Conservation (phyloP, 2,113 vertebrate genomes). For the Mormoops blainvillei region DNA sequence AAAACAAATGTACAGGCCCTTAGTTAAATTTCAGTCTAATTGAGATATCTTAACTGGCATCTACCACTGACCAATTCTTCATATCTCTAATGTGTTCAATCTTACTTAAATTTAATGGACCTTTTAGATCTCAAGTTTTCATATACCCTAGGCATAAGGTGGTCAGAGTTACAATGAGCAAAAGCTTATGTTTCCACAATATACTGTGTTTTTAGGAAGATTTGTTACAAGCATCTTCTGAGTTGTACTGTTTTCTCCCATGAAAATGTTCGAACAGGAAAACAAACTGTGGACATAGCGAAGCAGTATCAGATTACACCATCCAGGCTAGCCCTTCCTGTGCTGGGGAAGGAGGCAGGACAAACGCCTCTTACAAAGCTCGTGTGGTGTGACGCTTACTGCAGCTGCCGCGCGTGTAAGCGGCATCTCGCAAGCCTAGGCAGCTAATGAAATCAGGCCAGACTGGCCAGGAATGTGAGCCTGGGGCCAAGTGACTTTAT, state of each 20-base stretch:
- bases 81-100: slow-evolving; percentile 12
- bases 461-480: background rate
- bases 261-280: slow-evolving; percentile 70
- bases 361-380: background rate
- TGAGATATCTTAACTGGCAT: background rate
- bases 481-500: background rate
- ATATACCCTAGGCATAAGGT: slow-evolving; percentile 22
- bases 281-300: slow-evolving; percentile 73
- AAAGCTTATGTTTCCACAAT: slow-evolving; percentile 33
- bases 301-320: slow-evolving; percentile 52
- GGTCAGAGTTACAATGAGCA: slow-evolving; percentile 35
- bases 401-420: background rate
- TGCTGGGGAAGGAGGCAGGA: slow-evolving; percentile 42
- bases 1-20: background rate
- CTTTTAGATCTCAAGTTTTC: slow-evolving; percentile 62
- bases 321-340: slow-evolving; percentile 68
- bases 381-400: slow-evolving; percentile 20
- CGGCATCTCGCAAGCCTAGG: background rate
- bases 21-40: slow-evolving; percentile 5
- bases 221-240: slow-evolving; percentile 52
- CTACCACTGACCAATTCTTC: background rate
- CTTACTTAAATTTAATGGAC: slow-evolving; percentile 47
- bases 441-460: background rate
- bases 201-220: slow-evolving; percentile 60
- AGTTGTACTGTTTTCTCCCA: slow-evolving; percentile 73